A percentile compares a stretch with the other conserved stretches of the same genome.
These are phyloP conservation scores for Lutjanus erythropterus DNA, from an alignment of 2,113 vertebrate genomes.

Conservation along the genomic window DNA sequence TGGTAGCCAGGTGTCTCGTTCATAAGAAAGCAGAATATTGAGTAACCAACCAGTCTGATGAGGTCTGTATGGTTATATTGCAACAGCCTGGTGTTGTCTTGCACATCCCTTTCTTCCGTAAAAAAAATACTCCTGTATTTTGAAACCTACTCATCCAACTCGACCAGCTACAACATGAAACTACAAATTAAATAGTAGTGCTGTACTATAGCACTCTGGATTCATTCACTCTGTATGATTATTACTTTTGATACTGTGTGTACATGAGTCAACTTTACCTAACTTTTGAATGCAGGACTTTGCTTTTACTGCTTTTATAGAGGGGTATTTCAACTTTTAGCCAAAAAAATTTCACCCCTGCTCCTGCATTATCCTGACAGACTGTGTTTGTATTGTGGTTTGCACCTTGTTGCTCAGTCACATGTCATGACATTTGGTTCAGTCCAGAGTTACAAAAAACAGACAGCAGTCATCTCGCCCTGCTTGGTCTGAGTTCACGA, in stretches of 20 bases:
- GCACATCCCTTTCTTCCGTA: too few species aligned
- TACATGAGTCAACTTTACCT: not conserved
- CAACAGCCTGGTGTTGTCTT: too few species aligned
- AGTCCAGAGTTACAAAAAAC: not conserved
- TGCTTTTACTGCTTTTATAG: not conserved
- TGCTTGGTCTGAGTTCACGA: constrained; percentile 5
- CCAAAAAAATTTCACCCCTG: not conserved
- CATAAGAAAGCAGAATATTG: too few species aligned
- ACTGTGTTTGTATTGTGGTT: constrained; percentile 1
- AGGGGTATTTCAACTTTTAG: not conserved
- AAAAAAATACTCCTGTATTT: too few species aligned
- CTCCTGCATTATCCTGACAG: not conserved
- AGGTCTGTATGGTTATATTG: too few species aligned
- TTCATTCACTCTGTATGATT: not conserved
- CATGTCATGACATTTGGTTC: constrained; percentile 5
- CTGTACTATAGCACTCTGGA: too few species aligned
- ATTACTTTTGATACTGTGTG: not conserved
- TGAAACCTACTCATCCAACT: too few species aligned
- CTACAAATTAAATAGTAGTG: too few species aligned
- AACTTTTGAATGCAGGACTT: not conserved
- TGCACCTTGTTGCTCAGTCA: constrained; percentile 1
- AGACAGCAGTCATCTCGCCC: constrained; percentile 1
- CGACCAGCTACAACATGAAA: too few species aligned
- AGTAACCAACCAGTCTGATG: too few species aligned
- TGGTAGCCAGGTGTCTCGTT: too few species aligned